Evolutionary conservation across 2,888 invertebrate genomes (phyloP), one percentile per base, ranked within the genome.

Genomic region (Alloplasta piceator): DNA sequence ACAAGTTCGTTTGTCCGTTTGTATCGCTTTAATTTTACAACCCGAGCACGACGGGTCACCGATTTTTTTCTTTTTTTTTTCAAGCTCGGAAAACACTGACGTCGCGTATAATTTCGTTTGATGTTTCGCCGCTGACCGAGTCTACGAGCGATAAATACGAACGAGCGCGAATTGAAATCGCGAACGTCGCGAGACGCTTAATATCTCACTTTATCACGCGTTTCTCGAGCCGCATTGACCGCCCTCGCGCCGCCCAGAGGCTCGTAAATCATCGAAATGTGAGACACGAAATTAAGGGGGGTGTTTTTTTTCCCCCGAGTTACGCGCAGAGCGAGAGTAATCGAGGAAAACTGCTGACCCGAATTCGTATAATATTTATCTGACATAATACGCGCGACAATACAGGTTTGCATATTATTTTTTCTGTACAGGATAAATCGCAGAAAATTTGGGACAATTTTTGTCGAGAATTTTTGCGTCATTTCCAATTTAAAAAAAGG

Each of bases 191-290:
- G 71, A 72, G 41, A 66, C 50, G 60, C 52, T 75, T 75, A 71
- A 75, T 78, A 68, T 78, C 68, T 36, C 41, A 52, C 60, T 60
- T 14, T 56, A 16, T 52, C 55, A 55, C 64, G 43, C 9, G 58
- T 63, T 41, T 52, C 52, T 56, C 60, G 60, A 76, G 50, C 61
- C 50, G 61, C 26, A 26, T 52, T 12, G 61, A 61, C 52, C 67
- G 68, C 60, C 63, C 56, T 14, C 72, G 48, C 16, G 64, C 43
- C n/a, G 9, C 61, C 39, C 50, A 56, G n/a, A 64, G 72, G 14
- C 67, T 68, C 80, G 67, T 80, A 80, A 80, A 80, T 80, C 80
- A 80, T 80, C 80, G 64, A 80, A 79, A 79, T 64, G 64, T 74
- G 73, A 61, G 68, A 66, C 46, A 46, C 63, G 68, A 68, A 58